Percentiles rank a stretch among this genome's conserved stretches.
These are phyloP conservation scores for Stigmatopora argus DNA, from an alignment of 2,113 vertebrate genomes.

Conservation along the genomic window DNA sequence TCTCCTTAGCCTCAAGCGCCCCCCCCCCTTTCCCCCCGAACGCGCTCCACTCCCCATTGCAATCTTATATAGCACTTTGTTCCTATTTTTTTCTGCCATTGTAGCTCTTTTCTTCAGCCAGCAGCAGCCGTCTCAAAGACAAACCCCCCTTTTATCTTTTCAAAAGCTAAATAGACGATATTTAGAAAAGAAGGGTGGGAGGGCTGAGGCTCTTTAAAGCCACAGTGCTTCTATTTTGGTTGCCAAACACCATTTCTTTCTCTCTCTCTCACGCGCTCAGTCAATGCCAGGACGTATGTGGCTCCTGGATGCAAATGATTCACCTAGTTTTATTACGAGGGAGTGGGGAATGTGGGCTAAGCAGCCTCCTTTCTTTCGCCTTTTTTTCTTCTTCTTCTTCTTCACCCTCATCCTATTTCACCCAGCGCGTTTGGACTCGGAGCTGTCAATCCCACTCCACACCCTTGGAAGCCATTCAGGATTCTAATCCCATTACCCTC, in stretches of 20 bases:
- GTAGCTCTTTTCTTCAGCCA: conserved; percentile 71
- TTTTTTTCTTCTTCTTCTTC: conserved; percentile 3
- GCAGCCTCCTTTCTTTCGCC: conserved; percentile 37
- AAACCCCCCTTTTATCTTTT: conserved; percentile 88
- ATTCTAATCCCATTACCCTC: conserved; percentile 75
- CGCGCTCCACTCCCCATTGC: conserved; percentile 71
- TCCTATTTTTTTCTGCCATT: conserved; percentile 82
- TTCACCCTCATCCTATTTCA: conserved; percentile 55
- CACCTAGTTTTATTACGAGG: conserved; percentile 32
- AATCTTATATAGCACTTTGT: conserved; percentile 80
- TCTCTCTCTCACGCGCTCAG: not conserved
- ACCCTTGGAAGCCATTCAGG: conserved; percentile 70
- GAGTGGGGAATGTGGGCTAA: conserved; percentile 52
- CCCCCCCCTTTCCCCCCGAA: conserved; percentile 46
- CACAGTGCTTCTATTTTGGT: conserved; percentile 72
- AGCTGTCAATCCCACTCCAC: conserved; percentile 66
- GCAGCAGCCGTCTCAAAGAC: conserved; percentile 77
- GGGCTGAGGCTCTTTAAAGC: conserved; percentile 82
- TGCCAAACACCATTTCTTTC: conserved; percentile 64
- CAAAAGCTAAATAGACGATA: conserved; percentile 85
- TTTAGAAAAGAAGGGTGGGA: conserved; percentile 82
- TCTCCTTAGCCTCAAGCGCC: conserved; percentile 71
- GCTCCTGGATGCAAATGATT: conserved; percentile 23
- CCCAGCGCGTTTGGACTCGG: conserved; percentile 66
- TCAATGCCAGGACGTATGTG: conserved; percentile 29